These are phyloP conservation scores for Netelia inedita DNA, from an alignment of 2,888 invertebrate genomes.

Conservation along the genomic window DNA sequence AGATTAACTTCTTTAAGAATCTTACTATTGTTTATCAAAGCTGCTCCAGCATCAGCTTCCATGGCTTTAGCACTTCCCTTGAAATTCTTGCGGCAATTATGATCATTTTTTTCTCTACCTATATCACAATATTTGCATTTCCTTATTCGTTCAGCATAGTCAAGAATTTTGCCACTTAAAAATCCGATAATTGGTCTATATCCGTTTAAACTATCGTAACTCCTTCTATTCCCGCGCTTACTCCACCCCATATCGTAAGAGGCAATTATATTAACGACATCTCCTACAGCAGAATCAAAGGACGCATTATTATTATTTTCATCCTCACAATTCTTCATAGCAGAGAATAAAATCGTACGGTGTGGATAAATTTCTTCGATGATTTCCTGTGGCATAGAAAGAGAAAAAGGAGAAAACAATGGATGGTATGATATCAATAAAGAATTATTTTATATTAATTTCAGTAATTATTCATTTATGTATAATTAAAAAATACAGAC, in stretches of 20 bases:
- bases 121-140: constrained; percentile 24
- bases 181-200: neutral
- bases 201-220: constrained; percentile 1
- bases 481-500: neutral
- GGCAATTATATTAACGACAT: constrained; percentile 2
- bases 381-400: neutral
- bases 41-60: constrained; percentile 15
- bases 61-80: constrained; percentile 16
- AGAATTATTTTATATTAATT: neutral
- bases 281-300: constrained; percentile 4
- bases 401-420: neutral
- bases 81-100: constrained; percentile 30
- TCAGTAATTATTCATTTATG: neutral
- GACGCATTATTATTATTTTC: neutral
- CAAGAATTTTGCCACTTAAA: neutral
- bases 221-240: no score
- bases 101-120: neutral
- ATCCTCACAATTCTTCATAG: neutral
- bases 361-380: no score
- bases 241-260: neutral
- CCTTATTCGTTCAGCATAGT: neutral
- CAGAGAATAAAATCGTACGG: neutral
- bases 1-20: constrained; percentile 2
- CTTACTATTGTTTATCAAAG: neutral
- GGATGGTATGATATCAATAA: neutral